phyloP scores from a whole-genome alignment of 2,888 invertebrate species.

The Lissonota sp. region DNA sequence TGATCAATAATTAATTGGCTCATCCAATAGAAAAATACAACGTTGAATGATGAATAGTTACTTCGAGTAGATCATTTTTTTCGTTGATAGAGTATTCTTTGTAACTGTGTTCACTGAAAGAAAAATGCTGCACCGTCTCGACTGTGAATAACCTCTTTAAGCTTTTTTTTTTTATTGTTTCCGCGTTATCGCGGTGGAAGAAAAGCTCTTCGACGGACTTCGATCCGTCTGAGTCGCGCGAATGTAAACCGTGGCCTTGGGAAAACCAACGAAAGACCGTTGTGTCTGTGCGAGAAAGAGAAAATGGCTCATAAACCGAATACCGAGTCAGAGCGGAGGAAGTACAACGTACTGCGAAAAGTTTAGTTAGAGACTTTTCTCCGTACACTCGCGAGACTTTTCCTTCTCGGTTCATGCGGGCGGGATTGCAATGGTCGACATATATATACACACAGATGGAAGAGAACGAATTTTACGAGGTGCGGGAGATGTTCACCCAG shows the following conservation, averaged over 20 bases:
- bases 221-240: conserved; percentile 41
- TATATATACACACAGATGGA: neutral
- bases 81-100: neutral
- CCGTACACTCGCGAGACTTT: conserved; percentile 20
- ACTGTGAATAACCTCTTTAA: conserved; percentile 22
- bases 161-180: neutral
- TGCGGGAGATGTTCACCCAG: conserved; percentile 33
- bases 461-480: conserved; percentile 45
- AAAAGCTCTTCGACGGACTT: conserved; percentile 33
- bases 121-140: too few species aligned
- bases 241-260: conserved; percentile 55
- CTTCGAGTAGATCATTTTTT: neutral
- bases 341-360: conserved; percentile 27
- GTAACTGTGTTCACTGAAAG: neutral
- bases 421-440: conserved; percentile 8
- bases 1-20: too few species aligned
- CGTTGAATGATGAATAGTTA: neutral
- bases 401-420: conserved; percentile 30
- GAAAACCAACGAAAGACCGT: conserved; percentile 7
- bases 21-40: neutral
- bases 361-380: conserved; percentile 43
- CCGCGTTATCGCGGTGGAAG: neutral
- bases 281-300: conserved; percentile 15
- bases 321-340: neutral
- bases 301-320: conserved; percentile 46